Evolutionary conservation across 2,797 vertebrate genomes (phyloP).

Genomic region (Glossophaga mutica): DNA sequence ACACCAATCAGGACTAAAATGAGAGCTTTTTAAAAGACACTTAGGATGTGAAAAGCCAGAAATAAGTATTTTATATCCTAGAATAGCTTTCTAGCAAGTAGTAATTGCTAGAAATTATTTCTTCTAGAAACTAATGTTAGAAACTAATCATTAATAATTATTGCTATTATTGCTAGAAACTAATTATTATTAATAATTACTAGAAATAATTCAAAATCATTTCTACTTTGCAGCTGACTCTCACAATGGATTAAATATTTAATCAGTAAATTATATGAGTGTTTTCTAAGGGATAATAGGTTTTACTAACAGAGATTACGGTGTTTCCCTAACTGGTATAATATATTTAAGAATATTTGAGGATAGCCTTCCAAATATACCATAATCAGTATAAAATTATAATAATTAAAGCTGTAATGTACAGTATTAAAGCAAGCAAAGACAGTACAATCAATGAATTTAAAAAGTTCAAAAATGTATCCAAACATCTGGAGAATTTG

Average conservation of each 20-base stretch:
- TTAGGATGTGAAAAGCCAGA: background rate
- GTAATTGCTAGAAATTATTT: no score
- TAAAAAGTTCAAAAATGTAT: background rate
- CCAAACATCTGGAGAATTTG: background rate
- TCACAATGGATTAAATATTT: slow-evolving; percentile 29
- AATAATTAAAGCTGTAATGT: background rate
- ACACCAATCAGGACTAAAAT: background rate
- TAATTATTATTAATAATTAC: no score
- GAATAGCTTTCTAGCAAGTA: background rate
- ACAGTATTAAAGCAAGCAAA: slow-evolving; percentile 14
- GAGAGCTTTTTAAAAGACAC: background rate
- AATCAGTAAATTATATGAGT: slow-evolving; percentile 2
- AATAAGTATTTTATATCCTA: background rate
- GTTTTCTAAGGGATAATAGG: background rate
- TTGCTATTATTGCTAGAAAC: no score
- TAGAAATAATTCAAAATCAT: background rate
- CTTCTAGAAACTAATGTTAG: no score
- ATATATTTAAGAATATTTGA: background rate
- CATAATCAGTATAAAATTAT: background rate
- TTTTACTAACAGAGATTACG: background rate
- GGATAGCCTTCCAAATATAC: background rate
- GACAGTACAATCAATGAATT: background rate
- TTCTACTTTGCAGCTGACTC: background rate
- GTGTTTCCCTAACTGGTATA: background rate
- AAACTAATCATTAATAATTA: no score